Percentiles rank a stretch among this genome's conserved stretches.
These are phyloP conservation scores for Rhamnusium bicolor DNA, from an alignment of 2,888 invertebrate genomes.

Conservation along the genomic window DNA sequence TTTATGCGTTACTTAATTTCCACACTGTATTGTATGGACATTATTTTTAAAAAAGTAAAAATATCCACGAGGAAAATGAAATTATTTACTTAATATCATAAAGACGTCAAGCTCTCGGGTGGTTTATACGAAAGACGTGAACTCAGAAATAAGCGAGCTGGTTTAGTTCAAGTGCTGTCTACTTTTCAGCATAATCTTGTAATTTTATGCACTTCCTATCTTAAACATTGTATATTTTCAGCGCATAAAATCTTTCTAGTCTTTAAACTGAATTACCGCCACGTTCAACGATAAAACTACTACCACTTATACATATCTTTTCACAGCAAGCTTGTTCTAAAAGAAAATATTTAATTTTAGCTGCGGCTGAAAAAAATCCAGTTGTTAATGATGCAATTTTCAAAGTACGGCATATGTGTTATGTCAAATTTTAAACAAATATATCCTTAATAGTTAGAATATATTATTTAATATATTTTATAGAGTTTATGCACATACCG, in stretches of 20 bases:
- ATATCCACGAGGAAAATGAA: neutral
- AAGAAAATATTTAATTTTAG: neutral
- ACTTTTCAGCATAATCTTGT: neutral
- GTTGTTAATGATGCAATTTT: neutral
- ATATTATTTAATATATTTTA: too few species aligned
- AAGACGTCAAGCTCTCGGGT: neutral
- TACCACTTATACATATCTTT: neutral
- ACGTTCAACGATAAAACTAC: neutral
- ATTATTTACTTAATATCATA: neutral
- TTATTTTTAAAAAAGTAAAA: too few species aligned
- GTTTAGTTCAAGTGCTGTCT: neutral
- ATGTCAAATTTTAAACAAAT: neutral
- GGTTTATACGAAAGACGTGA: neutral
- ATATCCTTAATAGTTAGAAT: too few species aligned
- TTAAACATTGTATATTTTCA: neutral
- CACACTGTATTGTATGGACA: too few species aligned
- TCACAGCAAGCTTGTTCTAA: neutral
- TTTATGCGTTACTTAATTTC: too few species aligned
- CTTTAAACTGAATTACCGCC: neutral
- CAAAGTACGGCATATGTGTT: neutral
- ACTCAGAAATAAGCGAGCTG: neutral
- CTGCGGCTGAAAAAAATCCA: neutral
- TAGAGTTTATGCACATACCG: too few species aligned
- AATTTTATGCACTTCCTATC: neutral
- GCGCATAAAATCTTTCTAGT: neutral